Evolutionary conservation across 2,888 invertebrate genomes (phyloP).

Genomic region (Lomographa bimaculata): DNA sequence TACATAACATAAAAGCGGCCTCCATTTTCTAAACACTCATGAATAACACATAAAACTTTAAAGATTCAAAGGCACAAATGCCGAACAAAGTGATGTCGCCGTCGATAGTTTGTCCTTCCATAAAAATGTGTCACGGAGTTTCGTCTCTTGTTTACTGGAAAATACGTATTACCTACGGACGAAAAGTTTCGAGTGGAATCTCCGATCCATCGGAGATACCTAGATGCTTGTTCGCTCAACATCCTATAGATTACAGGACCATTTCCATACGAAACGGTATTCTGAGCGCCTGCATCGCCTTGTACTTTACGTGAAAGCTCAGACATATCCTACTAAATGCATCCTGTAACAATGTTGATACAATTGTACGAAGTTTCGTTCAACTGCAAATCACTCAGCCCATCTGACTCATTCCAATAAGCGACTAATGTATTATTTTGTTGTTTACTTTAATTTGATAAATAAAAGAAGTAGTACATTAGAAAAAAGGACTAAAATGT

Average conservation of each 20-base stretch:
- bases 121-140: conserved; percentile 48
- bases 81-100: conserved; percentile 39
- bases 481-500: too few species aligned
- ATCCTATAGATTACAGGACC: conserved; percentile 69
- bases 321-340: conserved; percentile 56
- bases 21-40: conserved; percentile 26
- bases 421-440: too few species aligned
- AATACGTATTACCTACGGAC: conserved; percentile 48
- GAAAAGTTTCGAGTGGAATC: conserved; percentile 59
- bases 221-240: conserved; percentile 63
- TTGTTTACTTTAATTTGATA: too few species aligned
- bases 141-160: conserved; percentile 50
- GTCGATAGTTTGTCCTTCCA: conserved; percentile 40
- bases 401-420: too few species aligned
- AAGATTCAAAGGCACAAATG: conserved; percentile 32
- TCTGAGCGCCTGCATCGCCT: conserved; percentile 68
- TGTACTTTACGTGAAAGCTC: conserved; percentile 58
- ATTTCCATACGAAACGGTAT: conserved; percentile 81
- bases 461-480: too few species aligned
- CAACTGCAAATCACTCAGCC: too few species aligned
- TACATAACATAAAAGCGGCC: too few species aligned
- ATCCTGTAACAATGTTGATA: too few species aligned
- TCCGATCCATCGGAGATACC: conserved; percentile 65
- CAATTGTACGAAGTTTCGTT: too few species aligned
- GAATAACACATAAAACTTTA: conserved; percentile 34